Evolutionary conservation across 2,888 invertebrate species (phyloP).

Genomic region (Dolichopus griseipennis): DNA sequence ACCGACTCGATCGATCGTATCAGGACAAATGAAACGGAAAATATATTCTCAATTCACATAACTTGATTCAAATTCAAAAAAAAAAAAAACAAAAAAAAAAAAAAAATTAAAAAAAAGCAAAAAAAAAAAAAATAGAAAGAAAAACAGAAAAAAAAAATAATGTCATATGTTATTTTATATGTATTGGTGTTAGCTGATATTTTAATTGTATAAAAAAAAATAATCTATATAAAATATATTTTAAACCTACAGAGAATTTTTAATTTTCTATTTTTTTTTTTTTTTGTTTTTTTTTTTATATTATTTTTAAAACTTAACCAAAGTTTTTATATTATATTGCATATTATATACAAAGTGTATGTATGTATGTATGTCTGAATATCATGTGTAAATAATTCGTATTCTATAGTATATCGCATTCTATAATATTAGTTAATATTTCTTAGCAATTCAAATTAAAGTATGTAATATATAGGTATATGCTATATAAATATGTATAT

Average conservation of each 20-base stretch:
- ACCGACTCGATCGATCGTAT: constrained; percentile 8
- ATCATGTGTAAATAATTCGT: no score
- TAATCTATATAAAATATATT: background rate
- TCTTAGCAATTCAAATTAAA: no score
- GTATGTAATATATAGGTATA: no score
- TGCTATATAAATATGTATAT: no score
- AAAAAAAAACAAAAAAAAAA: background rate
- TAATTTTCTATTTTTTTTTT: background rate
- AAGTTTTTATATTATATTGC: no score
- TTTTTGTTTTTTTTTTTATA: background rate
- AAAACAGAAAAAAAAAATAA: background rate
- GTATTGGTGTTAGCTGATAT: background rate
- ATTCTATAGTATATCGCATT: no score
- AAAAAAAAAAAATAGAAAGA: background rate
- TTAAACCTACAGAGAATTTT: no score
- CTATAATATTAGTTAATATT: no score
- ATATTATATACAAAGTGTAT: no score
- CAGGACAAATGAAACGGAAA: constrained; percentile 8
- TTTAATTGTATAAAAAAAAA: no score
- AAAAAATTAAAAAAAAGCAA: background rate
- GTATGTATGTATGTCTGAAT: no score
- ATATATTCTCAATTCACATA: constrained; percentile 2
- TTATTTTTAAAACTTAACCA: background rate
- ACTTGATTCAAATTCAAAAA: background rate
- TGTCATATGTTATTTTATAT: background rate